Percentiles rank a stretch among this genome's conserved stretches.
Evolutionary conservation across 1,140 invertebrate species (phyloP).

Genomic region (Campoletis sonorensis): DNA sequence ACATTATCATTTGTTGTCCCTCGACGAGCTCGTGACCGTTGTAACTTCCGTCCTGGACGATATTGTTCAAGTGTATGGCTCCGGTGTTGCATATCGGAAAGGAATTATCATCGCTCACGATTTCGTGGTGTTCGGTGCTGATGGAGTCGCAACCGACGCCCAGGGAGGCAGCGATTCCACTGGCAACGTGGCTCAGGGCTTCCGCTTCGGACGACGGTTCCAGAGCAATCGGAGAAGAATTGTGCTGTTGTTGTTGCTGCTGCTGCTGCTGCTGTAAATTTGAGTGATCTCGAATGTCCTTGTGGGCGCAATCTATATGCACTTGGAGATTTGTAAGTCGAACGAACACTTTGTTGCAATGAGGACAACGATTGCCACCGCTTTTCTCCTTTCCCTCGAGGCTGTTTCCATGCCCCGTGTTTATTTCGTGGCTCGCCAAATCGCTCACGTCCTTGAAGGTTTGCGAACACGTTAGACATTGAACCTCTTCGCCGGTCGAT

Average conservation of each 20-base stretch:
- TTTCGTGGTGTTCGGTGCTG: conserved; percentile 53
- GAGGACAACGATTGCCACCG: conserved; percentile 64
- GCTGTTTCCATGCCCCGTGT: conserved; percentile 62
- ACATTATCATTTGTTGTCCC: conserved; percentile 70
- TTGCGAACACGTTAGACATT: conserved; percentile 66
- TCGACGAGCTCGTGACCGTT: conserved; percentile 60
- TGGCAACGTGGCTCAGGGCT: conserved; percentile 77
- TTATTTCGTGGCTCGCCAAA: conserved; percentile 68
- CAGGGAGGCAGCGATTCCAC: conserved; percentile 78
- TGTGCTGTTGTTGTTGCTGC: not conserved
- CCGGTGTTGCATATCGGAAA: conserved; percentile 58
- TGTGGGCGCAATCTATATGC: conserved; percentile 69
- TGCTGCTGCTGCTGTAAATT: too few relatives aligned
- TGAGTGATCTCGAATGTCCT: conserved; percentile 55
- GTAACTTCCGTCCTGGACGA: conserved; percentile 57
- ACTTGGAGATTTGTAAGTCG: conserved; percentile 67
- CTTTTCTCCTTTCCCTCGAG: conserved; percentile 57
- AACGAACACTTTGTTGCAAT: conserved; percentile 70
- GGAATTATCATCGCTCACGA: conserved; percentile 51
- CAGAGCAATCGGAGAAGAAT: conserved; percentile 54
- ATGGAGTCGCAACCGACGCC: conserved; percentile 77
- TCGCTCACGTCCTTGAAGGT: conserved; percentile 64
- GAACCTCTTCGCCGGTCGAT: conserved; percentile 57
- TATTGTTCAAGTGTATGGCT: conserved; percentile 60
- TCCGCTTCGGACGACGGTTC: conserved; percentile 78